Evolutionary conservation across 2,888 invertebrate species (phyloP).

Genomic region (Parapristionchus giblindavisi): DNA sequence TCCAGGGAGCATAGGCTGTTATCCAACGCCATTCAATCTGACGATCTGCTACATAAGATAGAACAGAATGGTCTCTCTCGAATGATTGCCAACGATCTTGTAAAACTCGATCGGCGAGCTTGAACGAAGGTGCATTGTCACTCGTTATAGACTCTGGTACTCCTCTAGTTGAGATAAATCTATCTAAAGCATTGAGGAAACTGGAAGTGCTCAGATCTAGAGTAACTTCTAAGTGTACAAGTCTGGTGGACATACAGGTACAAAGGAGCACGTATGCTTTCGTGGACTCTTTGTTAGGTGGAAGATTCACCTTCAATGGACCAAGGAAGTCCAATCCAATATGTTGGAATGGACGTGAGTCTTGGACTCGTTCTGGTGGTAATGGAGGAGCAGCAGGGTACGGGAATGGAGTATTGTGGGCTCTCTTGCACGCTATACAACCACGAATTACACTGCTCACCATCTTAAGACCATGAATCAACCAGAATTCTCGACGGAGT

Average conservation of each 20-base stretch:
- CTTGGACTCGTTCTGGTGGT: slow-evolving; percentile 62
- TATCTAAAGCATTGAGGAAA: slow-evolving; percentile 65
- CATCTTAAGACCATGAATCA: not conserved
- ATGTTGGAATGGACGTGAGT: slow-evolving; percentile 61
- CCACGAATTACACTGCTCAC: slow-evolving; percentile 45
- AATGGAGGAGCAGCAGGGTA: slow-evolving; percentile 67
- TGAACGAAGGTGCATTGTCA: slow-evolving; percentile 71
- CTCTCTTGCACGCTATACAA: slow-evolving; percentile 63
- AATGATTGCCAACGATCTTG: not conserved
- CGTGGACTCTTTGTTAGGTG: slow-evolving; percentile 50
- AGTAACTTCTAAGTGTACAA: slow-evolving; percentile 70
- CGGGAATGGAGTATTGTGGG: slow-evolving; percentile 46
- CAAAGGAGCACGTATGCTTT: slow-evolving; percentile 69
- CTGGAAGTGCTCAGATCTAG: slow-evolving; percentile 60
- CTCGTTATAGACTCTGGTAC: slow-evolving; percentile 58
- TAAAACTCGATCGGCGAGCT: not conserved
- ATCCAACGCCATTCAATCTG: slow-evolving; percentile 35
- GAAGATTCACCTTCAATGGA: slow-evolving; percentile 61
- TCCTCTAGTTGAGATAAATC: slow-evolving; percentile 68
- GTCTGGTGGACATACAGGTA: slow-evolving; percentile 70
- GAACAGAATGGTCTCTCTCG: not conserved
- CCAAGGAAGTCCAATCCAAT: slow-evolving; percentile 70
- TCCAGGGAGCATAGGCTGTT: slow-evolving; percentile 37
- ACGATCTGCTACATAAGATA: not conserved
- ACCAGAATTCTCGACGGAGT: slow-evolving; percentile 41